Evolutionary conservation across 1,140 invertebrate genomes (phyloP), one percentile per base, ranked within the genome.

Genomic region (Anoplolepis gracilipes): DNA sequence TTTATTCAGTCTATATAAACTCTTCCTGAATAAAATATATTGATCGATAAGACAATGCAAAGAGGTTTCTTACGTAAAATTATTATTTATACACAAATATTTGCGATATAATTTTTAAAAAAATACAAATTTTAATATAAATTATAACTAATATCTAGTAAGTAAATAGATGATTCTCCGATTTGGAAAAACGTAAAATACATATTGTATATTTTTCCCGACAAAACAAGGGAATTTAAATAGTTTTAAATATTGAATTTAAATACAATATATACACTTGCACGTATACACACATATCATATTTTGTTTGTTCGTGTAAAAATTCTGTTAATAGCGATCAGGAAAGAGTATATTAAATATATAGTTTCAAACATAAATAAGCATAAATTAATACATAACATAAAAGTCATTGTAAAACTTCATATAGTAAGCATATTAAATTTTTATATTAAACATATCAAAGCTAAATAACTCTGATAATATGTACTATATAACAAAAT

Each of bases 221-320:
- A 22, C 16, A 22, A 42, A 76, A 61, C 22, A 76, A 49, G 46
- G 67, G 42, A 33, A 36, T 36, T n/a, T n/a, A n/a, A n/a, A n/a
- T n/a, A n/a, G n/a, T n/a, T 4, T 36, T 33, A 28, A 59, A 49
- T 77, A 62, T 77, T 62, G 39, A 49, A 77, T 77, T 42, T 76
- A 61, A 76, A 42, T 61, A n/a, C 46, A 61, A 76, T 61, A 75
- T 33, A 28, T n/a, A 16, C 25, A 49, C 4, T 19, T 19, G 13
- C 13, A 49, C 3, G 33, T 36, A 19, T 1, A 19, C 1, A 49
- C 4, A 19, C 16, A 49, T 4, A 49, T 1, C 39, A 36, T 25
- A 3, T 42, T 46, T 19, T 4, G 25, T 62, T 77, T 25, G 4
- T 62, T 30, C 16, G 30, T 62, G 33, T 62, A 33, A 77, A 62